Conservation (phyloP, 2,888 invertebrate species). For the Drosophila falleni region DNA sequence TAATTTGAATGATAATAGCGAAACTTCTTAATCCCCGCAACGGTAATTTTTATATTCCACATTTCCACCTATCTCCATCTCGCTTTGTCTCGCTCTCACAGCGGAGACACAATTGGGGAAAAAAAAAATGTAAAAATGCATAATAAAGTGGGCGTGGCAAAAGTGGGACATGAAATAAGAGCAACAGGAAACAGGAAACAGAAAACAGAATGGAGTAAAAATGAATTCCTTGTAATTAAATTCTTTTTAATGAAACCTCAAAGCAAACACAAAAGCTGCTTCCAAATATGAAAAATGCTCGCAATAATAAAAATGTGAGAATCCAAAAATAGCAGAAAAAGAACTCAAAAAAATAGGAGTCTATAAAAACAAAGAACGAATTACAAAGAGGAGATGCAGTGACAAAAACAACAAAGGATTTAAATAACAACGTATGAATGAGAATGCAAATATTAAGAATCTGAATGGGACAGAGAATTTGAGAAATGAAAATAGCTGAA, state of each 20-base stretch:
- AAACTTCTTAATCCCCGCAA: constrained; percentile 80
- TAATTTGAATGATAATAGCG: constrained; percentile 82
- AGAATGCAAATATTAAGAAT: background rate
- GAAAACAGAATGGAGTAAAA: constrained; percentile 7
- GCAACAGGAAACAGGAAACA: constrained; percentile 5
- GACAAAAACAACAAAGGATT: constrained; percentile 14
- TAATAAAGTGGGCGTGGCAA: constrained; percentile 56
- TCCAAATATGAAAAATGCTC: constrained; percentile 30
- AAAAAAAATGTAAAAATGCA: constrained; percentile 58
- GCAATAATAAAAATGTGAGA: constrained; percentile 34
- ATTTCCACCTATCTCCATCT: constrained; percentile 5
- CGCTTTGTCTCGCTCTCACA: constrained; percentile 12
- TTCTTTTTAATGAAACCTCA: constrained; percentile 63
- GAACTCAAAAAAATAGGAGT: background rate
- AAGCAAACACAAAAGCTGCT: constrained; percentile 48
- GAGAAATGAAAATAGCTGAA: background rate
- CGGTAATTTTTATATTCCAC: constrained; percentile 74
- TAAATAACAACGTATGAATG: constrained; percentile 10
- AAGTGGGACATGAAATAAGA: constrained; percentile 34
- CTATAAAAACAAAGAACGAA: constrained; percentile 6
- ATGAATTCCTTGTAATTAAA: constrained; percentile 60
- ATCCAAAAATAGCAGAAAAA: constrained; percentile 11
- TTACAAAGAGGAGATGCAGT: constrained; percentile 11
- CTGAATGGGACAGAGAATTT: background rate
- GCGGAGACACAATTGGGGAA: constrained; percentile 62